Conservation (phyloP, 2,797 vertebrate species). For the Aphelocoma californica region DNA sequence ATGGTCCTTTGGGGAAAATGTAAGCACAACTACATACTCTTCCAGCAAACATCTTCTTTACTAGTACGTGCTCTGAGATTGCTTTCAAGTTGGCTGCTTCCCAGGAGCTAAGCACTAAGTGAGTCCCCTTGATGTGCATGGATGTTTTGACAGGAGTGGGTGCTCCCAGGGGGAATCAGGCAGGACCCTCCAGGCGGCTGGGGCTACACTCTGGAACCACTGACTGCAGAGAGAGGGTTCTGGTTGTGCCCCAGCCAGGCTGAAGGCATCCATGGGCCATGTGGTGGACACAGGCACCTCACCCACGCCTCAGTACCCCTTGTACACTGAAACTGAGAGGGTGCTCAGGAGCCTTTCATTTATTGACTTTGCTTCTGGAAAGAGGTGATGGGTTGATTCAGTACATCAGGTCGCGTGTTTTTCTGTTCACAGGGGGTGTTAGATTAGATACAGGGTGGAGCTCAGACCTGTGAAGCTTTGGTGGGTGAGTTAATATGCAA, state of each 20-base stretch:
- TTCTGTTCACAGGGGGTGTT: neutral
- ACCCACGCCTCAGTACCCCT: neutral
- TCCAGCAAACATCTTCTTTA: neutral
- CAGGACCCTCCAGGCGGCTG: neutral
- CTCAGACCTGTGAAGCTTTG: neutral
- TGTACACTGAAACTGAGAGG: neutral
- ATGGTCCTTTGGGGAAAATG: neutral
- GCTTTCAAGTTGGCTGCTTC: neutral
- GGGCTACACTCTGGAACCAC: fast-evolving
- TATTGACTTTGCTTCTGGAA: neutral
- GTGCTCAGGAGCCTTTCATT: neutral
- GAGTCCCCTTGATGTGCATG: neutral
- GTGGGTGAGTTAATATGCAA: neutral
- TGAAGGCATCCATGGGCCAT: neutral
- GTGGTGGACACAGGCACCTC: neutral
- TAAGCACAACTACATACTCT: neutral
- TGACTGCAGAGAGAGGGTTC: neutral
- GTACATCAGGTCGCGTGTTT: fast-evolving
- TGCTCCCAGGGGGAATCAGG: neutral
- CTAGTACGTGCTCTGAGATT: neutral
- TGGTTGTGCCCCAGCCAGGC: neutral
- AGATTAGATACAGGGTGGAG: neutral
- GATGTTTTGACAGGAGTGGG: neutral
- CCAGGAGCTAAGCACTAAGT: neutral
- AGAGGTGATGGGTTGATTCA: neutral